phyloP scores from a whole-genome alignment of 2,797 vertebrate species.

The Erethizon dorsatum region DNA sequence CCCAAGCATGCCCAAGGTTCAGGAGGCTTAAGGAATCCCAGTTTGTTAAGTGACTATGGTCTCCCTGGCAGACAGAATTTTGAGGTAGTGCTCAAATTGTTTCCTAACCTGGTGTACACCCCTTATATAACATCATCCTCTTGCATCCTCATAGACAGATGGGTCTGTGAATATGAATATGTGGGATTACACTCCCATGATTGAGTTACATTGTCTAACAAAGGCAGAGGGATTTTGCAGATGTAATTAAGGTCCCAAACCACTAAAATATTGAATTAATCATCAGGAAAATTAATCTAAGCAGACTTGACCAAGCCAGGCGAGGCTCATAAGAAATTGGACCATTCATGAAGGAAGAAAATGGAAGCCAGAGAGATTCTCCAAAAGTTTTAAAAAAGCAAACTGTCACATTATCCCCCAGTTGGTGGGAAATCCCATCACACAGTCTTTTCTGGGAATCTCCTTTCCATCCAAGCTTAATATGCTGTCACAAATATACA shows the following conservation, averaged over 20 bases:
- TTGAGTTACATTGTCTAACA: not conserved
- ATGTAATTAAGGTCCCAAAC: not conserved
- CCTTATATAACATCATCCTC: not conserved
- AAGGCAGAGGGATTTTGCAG: not conserved
- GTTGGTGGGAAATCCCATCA: not conserved
- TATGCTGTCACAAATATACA: not conserved
- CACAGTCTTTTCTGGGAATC: not conserved
- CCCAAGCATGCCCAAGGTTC: not conserved
- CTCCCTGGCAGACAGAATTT: not conserved
- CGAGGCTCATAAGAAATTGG: not conserved
- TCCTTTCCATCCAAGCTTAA: not conserved
- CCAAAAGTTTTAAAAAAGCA: not conserved
- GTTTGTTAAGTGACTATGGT: not conserved
- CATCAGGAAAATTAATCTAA: not conserved
- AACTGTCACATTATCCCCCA: not conserved
- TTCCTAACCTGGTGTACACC: not conserved
- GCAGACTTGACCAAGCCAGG: not conserved
- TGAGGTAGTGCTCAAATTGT: not conserved
- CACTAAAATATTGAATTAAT: not conserved
- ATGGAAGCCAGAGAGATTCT: not conserved
- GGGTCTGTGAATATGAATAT: not conserved
- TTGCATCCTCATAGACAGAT: not conserved
- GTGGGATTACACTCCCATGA: not conserved
- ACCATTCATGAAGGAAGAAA: not conserved
- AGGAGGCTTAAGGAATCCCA: not conserved